phyloP scores from a whole-genome alignment of 1,140 invertebrate genomes.

The Diplogasteroides magnus region DNA sequence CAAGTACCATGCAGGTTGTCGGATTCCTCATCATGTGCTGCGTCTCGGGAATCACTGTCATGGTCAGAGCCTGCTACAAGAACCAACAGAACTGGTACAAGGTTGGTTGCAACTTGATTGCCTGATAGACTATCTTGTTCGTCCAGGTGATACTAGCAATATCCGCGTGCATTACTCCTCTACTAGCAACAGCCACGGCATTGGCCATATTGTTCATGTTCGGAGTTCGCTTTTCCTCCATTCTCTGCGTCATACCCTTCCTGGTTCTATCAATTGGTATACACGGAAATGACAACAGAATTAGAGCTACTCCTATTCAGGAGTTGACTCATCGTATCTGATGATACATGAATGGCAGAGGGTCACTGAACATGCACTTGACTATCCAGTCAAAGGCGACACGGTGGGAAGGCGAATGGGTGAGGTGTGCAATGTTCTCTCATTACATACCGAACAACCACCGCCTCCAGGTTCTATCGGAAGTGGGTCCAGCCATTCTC shows the following conservation, averaged over 20 bases:
- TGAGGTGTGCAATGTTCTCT: too few species aligned
- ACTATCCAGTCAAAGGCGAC: conserved; percentile 44
- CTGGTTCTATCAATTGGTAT: conserved; percentile 50
- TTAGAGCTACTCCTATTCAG: too few species aligned
- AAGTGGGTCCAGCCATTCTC: conserved; percentile 52
- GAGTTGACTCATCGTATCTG: conserved; percentile 49
- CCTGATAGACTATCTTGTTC: too few species aligned
- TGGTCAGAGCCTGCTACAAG: conserved; percentile 48
- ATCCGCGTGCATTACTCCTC: conserved; percentile 41
- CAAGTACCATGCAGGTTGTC: conserved; percentile 23
- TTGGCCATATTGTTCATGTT: conserved; percentile 49
- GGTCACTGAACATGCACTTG: conserved; percentile 49
- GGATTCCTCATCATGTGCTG: conserved; percentile 49
- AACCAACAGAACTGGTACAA: conserved; percentile 49
- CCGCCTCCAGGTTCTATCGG: conserved; percentile 37
- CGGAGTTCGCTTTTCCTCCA: conserved; percentile 50
- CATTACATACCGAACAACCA: too few species aligned
- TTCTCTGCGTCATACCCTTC: conserved; percentile 53
- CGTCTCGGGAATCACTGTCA: conserved; percentile 42
- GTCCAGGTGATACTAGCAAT: conserved; percentile 44
- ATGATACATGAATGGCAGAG: conserved; percentile 56
- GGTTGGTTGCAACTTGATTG: conserved; percentile 16
- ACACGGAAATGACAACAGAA: too few species aligned
- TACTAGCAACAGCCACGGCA: conserved; percentile 48
- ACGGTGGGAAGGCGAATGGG: conserved; percentile 43